Conservation (phyloP, 2,888 invertebrate genomes). For the Hanleya hanleyi region DNA sequence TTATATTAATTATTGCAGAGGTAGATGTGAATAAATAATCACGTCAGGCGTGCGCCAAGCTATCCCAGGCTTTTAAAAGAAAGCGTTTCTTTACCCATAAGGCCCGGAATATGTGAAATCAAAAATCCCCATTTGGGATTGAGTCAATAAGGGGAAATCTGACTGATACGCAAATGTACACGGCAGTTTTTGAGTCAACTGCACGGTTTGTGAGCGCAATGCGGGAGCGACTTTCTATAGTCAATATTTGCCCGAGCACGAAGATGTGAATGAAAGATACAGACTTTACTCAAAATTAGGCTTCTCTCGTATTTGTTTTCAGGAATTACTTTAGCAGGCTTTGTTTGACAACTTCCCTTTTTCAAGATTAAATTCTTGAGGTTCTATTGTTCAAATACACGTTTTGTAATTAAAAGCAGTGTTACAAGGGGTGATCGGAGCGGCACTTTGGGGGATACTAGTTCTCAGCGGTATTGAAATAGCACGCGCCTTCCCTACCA, state of each 20-base stretch:
- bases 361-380: constrained; percentile 22
- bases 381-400: constrained; percentile 17
- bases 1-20: not conserved
- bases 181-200: not conserved
- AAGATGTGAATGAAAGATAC: constrained; percentile 10
- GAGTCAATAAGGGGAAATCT: constrained; percentile 1
- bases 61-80: not conserved
- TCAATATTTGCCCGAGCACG: constrained; percentile 10
- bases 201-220: not conserved
- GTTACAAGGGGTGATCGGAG: not conserved
- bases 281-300: constrained; percentile 14
- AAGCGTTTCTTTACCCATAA: not conserved
- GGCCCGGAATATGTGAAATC: constrained; percentile 7
- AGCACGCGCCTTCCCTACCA: constrained; percentile 8
- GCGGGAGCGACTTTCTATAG: not conserved
- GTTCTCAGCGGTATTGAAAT: not conserved
- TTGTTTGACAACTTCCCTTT: constrained; percentile 33
- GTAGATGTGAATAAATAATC: constrained; percentile 3
- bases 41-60: not conserved
- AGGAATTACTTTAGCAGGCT: constrained; percentile 18
- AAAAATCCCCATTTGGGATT: not conserved
- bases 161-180: constrained; percentile 1
- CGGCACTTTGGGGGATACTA: constrained; percentile 11
- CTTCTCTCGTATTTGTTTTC: constrained; percentile 7
- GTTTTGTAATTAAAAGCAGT: constrained; percentile 31